Conservation (phyloP, 1,140 invertebrate species). For the Papilio polyxenes region DNA sequence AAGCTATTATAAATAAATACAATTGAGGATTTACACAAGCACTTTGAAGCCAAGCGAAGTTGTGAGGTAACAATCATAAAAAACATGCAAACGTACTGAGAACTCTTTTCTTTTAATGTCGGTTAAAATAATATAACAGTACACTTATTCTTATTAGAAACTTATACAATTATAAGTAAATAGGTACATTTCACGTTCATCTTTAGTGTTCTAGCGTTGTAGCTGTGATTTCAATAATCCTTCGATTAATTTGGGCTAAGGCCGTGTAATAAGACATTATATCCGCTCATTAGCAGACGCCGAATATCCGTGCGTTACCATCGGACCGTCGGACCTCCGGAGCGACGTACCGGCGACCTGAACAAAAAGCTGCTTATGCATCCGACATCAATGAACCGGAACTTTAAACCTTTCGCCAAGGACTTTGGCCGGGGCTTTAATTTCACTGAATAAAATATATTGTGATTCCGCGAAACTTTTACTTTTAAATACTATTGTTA, state of each 20-base stretch:
- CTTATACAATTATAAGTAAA: slow-evolving; percentile 25
- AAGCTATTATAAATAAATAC: neutral
- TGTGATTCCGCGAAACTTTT: neutral
- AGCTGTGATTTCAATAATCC: neutral
- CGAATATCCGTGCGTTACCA: slow-evolving; percentile 59
- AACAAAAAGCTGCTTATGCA: slow-evolving; percentile 69
- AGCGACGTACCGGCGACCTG: slow-evolving; percentile 42
- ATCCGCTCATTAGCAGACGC: slow-evolving; percentile 74
- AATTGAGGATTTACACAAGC: too few species aligned
- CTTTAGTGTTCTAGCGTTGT: neutral
- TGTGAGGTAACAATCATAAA: too few species aligned
- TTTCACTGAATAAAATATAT: neutral
- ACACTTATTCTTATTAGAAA: slow-evolving; percentile 23
- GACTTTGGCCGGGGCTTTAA: neutral
- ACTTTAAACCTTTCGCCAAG: slow-evolving; percentile 47
- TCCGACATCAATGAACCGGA: slow-evolving; percentile 60
- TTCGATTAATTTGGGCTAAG: neutral
- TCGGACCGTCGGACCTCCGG: slow-evolving; percentile 38
- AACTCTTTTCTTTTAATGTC: too few species aligned
- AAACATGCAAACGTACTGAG: too few species aligned
- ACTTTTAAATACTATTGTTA: too few species aligned
- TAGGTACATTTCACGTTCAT: neutral
- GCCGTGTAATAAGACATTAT: slow-evolving; percentile 56
- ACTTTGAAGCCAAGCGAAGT: too few species aligned
- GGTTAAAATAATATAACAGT: neutral